phyloP scores from a whole-genome alignment of 2,113 vertebrate genomes.

The Carlito syrichta region DNA sequence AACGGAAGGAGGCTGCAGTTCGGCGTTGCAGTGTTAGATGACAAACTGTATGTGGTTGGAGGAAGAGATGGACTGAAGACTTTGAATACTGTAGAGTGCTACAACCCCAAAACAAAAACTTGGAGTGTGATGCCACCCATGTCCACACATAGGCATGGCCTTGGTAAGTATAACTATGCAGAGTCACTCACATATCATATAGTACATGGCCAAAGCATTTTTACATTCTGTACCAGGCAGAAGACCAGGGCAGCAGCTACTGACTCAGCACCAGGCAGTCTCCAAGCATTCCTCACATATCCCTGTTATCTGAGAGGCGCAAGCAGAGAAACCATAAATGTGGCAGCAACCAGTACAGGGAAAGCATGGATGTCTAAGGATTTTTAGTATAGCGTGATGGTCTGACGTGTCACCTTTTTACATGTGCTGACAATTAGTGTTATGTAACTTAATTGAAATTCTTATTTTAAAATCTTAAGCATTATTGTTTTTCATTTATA shows the following conservation, averaged over 20 bases:
- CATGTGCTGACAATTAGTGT: neutral
- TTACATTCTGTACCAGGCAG: neutral
- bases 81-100: conserved; percentile 97
- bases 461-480: neutral
- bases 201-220: neutral
- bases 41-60: conserved; percentile 96
- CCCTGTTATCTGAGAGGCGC: neutral
- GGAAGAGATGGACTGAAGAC: conserved; percentile 98
- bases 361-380: neutral
- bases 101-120: conserved; percentile 95
- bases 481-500: neutral
- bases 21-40: conserved; percentile 94
- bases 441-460: neutral
- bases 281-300: neutral
- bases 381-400: neutral
- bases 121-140: conserved; percentile 99
- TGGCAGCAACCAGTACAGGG: neutral
- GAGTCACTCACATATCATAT: neutral
- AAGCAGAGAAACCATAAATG: neutral
- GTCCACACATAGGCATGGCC: conserved; percentile 97
- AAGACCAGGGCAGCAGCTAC: neutral
- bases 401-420: neutral
- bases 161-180: conserved; percentile 84
- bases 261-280: neutral
- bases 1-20: conserved; percentile 97